Conservation (phyloP, 2,113 vertebrate species). For the Hydrolagus affinis region DNA sequence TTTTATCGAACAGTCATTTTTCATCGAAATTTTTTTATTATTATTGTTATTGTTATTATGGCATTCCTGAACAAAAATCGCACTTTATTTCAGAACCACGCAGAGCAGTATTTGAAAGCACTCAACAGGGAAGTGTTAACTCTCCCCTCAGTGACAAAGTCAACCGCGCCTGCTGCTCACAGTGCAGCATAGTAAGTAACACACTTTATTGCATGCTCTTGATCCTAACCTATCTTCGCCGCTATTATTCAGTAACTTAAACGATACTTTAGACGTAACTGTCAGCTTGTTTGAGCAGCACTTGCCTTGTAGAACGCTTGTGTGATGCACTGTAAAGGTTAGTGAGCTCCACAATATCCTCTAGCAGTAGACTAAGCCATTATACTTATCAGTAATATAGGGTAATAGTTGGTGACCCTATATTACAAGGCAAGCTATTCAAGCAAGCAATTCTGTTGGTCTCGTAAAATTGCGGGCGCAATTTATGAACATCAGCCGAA, state of each 20-base stretch:
- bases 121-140: slow-evolving; percentile 54
- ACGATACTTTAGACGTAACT: not conserved
- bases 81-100: slow-evolving; percentile 54
- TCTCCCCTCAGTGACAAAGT: slow-evolving; percentile 46
- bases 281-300: not conserved
- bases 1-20: too few relatives aligned
- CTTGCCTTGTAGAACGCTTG: not conserved
- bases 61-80: slow-evolving; percentile 9
- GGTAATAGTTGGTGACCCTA: too few relatives aligned
- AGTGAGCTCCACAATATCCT: too few relatives aligned
- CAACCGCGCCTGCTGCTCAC: slow-evolving; percentile 36
- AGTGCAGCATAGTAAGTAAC: slow-evolving; percentile 47
- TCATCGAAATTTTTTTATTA: too few relatives aligned
- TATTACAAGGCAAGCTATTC: too few relatives aligned
- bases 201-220: not conserved
- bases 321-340: too few relatives aligned
- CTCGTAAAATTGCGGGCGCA: too few relatives aligned
- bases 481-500: too few relatives aligned
- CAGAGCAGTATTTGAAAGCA: slow-evolving; percentile 58
- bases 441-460: too few relatives aligned
- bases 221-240: not conserved
- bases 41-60: too few relatives aligned
- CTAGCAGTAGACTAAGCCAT: too few relatives aligned
- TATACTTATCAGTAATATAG: too few relatives aligned
- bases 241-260: not conserved